Evolutionary conservation across 2,888 invertebrate genomes (phyloP).

Genomic region (Drosophila pegasa): DNA sequence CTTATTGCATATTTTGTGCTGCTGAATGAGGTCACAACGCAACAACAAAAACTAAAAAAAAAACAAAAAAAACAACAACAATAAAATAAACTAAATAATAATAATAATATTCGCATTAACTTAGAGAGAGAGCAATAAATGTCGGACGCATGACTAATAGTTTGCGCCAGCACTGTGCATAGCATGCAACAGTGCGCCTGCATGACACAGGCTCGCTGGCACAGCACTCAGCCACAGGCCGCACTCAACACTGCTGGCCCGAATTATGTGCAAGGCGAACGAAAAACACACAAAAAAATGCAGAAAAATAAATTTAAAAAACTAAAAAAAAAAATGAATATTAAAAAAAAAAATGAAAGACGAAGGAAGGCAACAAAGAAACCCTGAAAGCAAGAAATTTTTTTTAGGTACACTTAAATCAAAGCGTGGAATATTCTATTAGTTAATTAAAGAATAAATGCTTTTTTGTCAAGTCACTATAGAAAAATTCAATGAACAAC

Average conservation of each 20-base stretch:
- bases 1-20: conserved; percentile 78
- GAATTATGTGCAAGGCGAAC: conserved; percentile 30
- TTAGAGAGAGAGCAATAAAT: conserved; percentile 74
- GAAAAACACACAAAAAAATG: conserved; percentile 20
- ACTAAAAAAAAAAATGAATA: conserved; percentile 19
- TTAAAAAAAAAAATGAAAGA: conserved; percentile 19
- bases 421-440: conserved; percentile 77
- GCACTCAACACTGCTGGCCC: conserved; percentile 57
- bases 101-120: conserved; percentile 51
- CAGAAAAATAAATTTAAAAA: conserved; percentile 2
- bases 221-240: conserved; percentile 4
- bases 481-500: conserved; percentile 65
- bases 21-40: conserved; percentile 79
- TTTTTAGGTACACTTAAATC: conserved; percentile 78
- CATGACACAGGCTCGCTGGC: conserved; percentile 10
- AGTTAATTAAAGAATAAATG: conserved; percentile 74
- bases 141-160: conserved; percentile 43
- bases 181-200: conserved; percentile 20
- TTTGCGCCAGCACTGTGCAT: conserved; percentile 48
- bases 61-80: conserved; percentile 24
- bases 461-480: conserved; percentile 84
- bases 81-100: conserved; percentile 27
- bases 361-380: conserved; percentile 24
- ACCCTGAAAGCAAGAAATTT: conserved; percentile 42
- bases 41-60: conserved; percentile 61